A percentile compares a stretch with the other conserved stretches of the same genome.
Evolutionary conservation across 1,140 invertebrate species (phyloP).

Genomic region (Microplitis mediator): DNA sequence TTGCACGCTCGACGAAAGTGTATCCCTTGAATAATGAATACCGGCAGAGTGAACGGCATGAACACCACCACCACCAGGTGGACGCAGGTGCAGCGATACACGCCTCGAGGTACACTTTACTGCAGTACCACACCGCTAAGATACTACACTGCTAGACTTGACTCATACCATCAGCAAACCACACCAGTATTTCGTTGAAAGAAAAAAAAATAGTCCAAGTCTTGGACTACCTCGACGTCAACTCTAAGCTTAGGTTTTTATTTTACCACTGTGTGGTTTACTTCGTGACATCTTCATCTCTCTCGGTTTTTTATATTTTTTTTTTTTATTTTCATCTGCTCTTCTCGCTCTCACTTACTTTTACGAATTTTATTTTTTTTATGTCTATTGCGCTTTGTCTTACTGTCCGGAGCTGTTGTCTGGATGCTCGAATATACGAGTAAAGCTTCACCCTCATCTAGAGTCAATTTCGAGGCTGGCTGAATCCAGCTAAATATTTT

Average conservation of each 20-base stretch:
- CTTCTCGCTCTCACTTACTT: background rate
- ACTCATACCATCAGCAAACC: background rate
- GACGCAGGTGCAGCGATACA: constrained; percentile 9
- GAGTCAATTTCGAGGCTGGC: constrained; percentile 28
- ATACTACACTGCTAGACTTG: background rate
- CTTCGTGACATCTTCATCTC: too few species aligned
- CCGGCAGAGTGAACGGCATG: background rate
- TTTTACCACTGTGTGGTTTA: too few species aligned
- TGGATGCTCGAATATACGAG: background rate
- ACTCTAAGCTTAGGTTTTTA: too few species aligned
- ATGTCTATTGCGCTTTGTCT: background rate
- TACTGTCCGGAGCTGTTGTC: background rate
- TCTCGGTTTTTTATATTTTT: too few species aligned
- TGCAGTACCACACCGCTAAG: background rate
- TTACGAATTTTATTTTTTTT: background rate
- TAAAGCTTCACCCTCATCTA: background rate
- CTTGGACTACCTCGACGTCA: too few species aligned
- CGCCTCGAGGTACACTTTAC: constrained; percentile 19
- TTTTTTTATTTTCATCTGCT: too few species aligned
- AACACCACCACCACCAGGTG: background rate
- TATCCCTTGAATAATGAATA: constrained; percentile 15
- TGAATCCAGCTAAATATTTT: constrained; percentile 25
- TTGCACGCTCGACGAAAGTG: background rate
- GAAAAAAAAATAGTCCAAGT: too few species aligned
- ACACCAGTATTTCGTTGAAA: too few species aligned